These are phyloP conservation scores for Luperina nickerlii DNA, from an alignment of 2,888 invertebrate genomes.

Conservation along the genomic window DNA sequence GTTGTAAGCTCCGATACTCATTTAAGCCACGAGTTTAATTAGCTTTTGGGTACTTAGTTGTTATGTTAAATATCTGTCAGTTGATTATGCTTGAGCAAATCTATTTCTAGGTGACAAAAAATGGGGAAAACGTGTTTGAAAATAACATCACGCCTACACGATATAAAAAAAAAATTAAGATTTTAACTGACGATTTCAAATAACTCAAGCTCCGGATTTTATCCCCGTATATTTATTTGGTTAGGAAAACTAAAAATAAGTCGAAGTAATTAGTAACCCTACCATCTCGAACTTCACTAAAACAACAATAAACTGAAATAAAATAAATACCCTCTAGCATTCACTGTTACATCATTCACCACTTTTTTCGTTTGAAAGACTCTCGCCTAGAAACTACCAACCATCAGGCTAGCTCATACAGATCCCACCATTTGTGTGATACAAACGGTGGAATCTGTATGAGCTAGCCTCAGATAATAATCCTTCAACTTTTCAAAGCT, in stretches of 20 bases:
- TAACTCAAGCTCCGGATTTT: too few relatives aligned
- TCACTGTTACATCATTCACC: background rate
- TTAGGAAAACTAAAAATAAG: background rate
- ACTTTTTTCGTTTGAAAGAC: background rate
- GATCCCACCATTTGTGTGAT: background rate
- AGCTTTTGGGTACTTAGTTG: too few relatives aligned
- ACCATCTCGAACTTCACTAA: background rate
- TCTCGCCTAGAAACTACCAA: background rate
- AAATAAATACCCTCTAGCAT: background rate
- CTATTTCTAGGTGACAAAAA: background rate
- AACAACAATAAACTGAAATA: background rate
- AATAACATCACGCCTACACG: too few relatives aligned
- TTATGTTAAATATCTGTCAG: background rate
- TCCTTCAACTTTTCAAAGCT: conserved; percentile 5
- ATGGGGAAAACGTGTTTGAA: too few relatives aligned
- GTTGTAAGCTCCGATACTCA: too few relatives aligned
- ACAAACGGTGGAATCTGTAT: too few relatives aligned
- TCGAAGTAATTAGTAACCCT: too few relatives aligned
- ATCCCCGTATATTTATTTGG: too few relatives aligned
- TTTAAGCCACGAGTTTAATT: background rate
- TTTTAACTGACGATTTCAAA: too few relatives aligned
- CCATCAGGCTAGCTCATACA: background rate
- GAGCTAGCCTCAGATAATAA: conserved; percentile 4
- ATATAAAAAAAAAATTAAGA: too few relatives aligned
- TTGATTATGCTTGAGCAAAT: background rate